Conservation (phyloP, 2,888 invertebrate species). For the Actias luna region DNA sequence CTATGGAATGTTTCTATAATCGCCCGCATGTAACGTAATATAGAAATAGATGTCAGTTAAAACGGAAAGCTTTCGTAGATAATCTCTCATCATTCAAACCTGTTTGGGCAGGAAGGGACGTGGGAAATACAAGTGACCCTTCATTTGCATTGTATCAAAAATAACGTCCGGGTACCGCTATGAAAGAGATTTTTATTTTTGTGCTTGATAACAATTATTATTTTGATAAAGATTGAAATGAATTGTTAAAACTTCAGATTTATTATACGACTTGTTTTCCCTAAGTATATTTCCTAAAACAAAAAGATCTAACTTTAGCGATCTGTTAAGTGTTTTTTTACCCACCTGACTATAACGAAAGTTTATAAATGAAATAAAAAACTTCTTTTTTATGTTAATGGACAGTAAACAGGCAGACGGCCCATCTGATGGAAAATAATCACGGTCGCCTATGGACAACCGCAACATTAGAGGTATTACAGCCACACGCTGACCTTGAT, state of each 20-base stretch:
- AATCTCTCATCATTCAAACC: constrained; percentile 28
- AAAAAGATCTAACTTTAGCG: too few relatives aligned
- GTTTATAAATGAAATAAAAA: too few relatives aligned
- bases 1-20: not conserved
- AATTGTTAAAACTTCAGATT: not conserved
- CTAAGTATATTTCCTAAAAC: not conserved
- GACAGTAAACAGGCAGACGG: too few relatives aligned
- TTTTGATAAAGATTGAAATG: not conserved
- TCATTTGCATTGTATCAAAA: constrained; percentile 28
- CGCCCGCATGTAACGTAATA: not conserved
- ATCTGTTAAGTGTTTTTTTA: too few relatives aligned
- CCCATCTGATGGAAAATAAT: too few relatives aligned
- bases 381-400: too few relatives aligned
- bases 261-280: not conserved
- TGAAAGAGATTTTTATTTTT: constrained; percentile 2
- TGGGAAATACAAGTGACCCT: constrained; percentile 33
- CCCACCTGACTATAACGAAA: too few relatives aligned
- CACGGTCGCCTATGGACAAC: too few relatives aligned
- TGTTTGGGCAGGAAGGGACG: constrained; percentile 28
- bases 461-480: too few relatives aligned
- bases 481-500: too few relatives aligned
- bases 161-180: not conserved
- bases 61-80: constrained; percentile 18
- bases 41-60: constrained; percentile 12
- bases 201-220: not conserved